Evolutionary conservation across 2,797 vertebrate genomes (phyloP), one percentile per base, ranked within the genome.

Genomic region (Hyperoplus lanceolatus): DNA sequence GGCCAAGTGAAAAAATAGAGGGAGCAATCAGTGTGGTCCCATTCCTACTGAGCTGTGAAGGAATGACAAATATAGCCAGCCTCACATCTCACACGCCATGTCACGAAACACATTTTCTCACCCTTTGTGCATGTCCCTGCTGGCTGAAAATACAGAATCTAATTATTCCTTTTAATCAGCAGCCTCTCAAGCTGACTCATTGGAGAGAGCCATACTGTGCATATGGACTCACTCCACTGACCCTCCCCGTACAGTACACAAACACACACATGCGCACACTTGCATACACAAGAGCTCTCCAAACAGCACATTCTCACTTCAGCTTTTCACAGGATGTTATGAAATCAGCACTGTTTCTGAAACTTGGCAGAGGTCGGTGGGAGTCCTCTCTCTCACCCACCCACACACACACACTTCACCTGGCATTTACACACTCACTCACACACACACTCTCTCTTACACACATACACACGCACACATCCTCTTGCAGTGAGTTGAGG

Each of bases 251-350:
- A 54, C 68, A 63, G 65, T 58, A 75, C 61, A 68, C 46, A 70
- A 41, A 82, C 73, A 75, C 82, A 83, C 84, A 90, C 87, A 88
- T 79, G 73, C 74, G 64, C 83, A 89, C 81, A 86, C 77, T 78
- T 75, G 87, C 85, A 88, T 80, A 73, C 75, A 85, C 85, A 90
- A 92, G 89, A 93, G 86, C 87, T 89, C 87, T 90, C 56, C 63
- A 85, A 88, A 84, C 88, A 55, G 69, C 85, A 81, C 82, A 79
- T 74, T 92, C 89, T 92, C 89, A 90, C 81, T 91, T 91, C 89
- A 87, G 79, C 85, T 92, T 93, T 90, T 77, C 83, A 91, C 92
- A 93, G 93, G 93, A 95, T 93, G 87, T 96, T 94, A 94, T 90
- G 94, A 95, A 96, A 95, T 90, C 89, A 81, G 83, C 85, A 51